Conservation (phyloP, 2,797 vertebrate species). For the Paramormyrops hopkinsi region DNA sequence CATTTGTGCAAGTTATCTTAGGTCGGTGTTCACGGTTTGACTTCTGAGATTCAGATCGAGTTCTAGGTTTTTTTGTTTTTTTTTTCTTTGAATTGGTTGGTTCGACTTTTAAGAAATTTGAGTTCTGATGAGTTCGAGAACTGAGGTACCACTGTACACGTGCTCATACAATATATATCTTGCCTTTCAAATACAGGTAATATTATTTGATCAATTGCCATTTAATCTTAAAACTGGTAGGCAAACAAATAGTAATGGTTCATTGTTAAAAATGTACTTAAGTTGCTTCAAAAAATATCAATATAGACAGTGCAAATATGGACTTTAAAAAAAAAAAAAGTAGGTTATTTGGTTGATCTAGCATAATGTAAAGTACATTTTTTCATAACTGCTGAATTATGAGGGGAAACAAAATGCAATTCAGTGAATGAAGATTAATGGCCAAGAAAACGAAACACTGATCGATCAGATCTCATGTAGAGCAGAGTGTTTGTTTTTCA, state of each 20-base stretch:
- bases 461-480: background rate
- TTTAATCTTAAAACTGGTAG: background rate
- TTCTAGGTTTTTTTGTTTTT: too few relatives aligned
- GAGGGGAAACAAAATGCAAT: background rate
- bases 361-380: background rate
- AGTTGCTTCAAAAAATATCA: background rate
- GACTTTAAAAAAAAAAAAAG: background rate
- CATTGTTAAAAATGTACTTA: background rate
- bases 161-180: background rate
- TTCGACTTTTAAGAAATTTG: too few relatives aligned
- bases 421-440: background rate
- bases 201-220: background rate
- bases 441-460: background rate
- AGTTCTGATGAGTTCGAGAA: too few relatives aligned
- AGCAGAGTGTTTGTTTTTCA: background rate
- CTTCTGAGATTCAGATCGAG: too few relatives aligned
- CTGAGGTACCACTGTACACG: background rate
- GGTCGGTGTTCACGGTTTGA: too few relatives aligned
- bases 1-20: too few relatives aligned
- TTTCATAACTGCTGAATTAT: background rate
- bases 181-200: background rate
- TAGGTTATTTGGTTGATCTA: background rate
- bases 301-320: background rate
- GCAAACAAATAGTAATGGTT: background rate
- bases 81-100: too few relatives aligned